Base-by-base conservation (phyloP, 2,888 invertebrate genomes). In the Calliphora vomitoria region DNA sequence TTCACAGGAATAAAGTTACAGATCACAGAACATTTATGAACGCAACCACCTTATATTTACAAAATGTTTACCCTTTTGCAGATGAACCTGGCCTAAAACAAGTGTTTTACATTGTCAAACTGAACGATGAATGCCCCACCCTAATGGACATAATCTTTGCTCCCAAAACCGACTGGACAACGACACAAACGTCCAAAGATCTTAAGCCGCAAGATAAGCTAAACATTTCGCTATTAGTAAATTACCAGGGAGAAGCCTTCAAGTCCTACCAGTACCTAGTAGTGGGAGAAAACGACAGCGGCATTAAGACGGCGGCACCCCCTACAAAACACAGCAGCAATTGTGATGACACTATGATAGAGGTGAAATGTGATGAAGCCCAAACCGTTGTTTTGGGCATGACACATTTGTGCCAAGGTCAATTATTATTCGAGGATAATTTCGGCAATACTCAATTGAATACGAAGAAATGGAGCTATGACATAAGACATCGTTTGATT, bases 391-490 rank as follows among this genome's bases (percentile, higher is more conserved):
- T 89, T 47, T 75, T 69, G 20, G 80, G 76, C 20, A 62, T 76
- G 4, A 47, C 68, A 15, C 44, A 60, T 10, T 53, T 72, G 20
- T 89, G 89, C 18, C 38, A 74, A 35, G 95, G 95, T 0, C 93
- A 94, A 85, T 91, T 95, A 0, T 92, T 96, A 80, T 95, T 96
- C 88, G 95, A 95, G 69, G 96, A 96, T 74, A 93, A 94, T 81
- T 97, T 97, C 50, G 62, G 76, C 15, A 84, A 89, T 0, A 88
- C 86, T 0, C 80, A 82, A 0, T 89, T 95, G 0, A 89, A 94
- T 66, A 93, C 92, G n/a, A 92, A 92, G 0, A 91, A 94, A 72
- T 96, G 96, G 96, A 93, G 93, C 69, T 93, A 95, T 4, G 95
- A 96, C 88, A 94, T 95, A 87, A 95, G 95, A 74, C 94, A 95